Percentiles rank a stretch among this genome's conserved stretches.
These are phyloP conservation scores for Propithecus coquereli DNA, from an alignment of 2,113 vertebrate species.

Conservation along the genomic window DNA sequence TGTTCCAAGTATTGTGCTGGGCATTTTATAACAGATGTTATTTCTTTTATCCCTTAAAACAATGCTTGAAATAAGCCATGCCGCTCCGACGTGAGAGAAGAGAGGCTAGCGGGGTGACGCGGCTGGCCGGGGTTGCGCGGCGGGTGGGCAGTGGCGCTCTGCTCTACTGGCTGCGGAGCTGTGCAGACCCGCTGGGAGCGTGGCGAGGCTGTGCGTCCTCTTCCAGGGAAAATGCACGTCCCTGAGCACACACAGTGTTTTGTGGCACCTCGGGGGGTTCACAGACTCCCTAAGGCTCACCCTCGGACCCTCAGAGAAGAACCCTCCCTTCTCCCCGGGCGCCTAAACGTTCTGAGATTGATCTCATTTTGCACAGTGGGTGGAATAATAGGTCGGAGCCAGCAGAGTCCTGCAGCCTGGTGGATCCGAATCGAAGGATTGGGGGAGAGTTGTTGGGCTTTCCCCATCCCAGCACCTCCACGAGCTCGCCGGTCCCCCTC, in stretches of 20 bases:
- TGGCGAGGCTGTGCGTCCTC: not conserved
- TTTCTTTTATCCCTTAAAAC: not conserved
- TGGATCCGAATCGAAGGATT: not conserved
- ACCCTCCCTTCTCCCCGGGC: fast-evolving
- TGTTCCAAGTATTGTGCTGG: too few relatives aligned
- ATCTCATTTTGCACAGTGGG: not conserved
- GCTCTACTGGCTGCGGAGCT: fast-evolving
- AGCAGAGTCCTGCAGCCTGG: fast-evolving
- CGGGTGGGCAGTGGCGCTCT: fast-evolving
- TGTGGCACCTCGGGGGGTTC: not conserved
- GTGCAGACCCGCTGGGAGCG: not conserved
- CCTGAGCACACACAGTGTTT: not conserved
- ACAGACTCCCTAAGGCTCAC: not conserved
- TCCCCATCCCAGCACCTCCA: too few relatives aligned
- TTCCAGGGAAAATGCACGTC: not conserved
- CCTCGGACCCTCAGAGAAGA: not conserved
- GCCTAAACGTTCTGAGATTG: fast-evolving
- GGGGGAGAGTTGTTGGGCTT: too few relatives aligned
- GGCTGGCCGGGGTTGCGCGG: fast-evolving
- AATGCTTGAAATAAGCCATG: not conserved
- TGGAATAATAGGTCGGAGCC: not conserved
- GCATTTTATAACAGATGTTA: fast-evolving
- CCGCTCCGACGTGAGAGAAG: not conserved
- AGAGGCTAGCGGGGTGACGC: fast-evolving
- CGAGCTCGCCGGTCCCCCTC: not conserved